Percentiles rank a stretch among this genome's conserved stretches.
These are phyloP conservation scores for Tribolium freemani DNA, from an alignment of 2,888 invertebrate genomes.

Conservation along the genomic window DNA sequence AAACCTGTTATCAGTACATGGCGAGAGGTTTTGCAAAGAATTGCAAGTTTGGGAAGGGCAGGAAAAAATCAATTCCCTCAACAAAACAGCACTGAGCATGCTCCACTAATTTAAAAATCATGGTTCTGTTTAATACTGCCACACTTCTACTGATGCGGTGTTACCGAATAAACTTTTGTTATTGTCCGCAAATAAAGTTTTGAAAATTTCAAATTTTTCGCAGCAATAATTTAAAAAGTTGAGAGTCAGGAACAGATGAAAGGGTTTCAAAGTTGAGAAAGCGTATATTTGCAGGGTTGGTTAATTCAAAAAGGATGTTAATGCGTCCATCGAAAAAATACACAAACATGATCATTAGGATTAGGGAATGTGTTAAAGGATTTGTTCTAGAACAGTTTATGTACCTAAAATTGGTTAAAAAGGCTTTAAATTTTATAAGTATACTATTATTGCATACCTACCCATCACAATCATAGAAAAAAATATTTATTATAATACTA, in stretches of 20 bases:
- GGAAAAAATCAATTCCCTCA: constrained; percentile 61
- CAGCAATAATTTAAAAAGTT: constrained; percentile 24
- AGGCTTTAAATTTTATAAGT: too few relatives aligned
- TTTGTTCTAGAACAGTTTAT: too few relatives aligned
- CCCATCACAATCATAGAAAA: too few relatives aligned
- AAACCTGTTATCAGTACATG: constrained; percentile 59
- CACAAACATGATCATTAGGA: too few relatives aligned
- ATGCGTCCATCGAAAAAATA: not conserved
- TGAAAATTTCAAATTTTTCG: constrained; percentile 10
- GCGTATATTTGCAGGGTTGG: not conserved
- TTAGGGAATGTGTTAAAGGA: too few relatives aligned
- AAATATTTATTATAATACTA: too few relatives aligned
- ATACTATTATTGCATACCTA: too few relatives aligned
- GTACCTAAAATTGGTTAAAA: too few relatives aligned
- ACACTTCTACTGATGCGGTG: constrained; percentile 18
- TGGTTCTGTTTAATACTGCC: constrained; percentile 47
- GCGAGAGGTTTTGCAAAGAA: constrained; percentile 61
- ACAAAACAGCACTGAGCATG: constrained; percentile 56
- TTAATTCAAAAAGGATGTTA: constrained; percentile 2
- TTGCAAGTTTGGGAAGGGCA: constrained; percentile 62
- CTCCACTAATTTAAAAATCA: constrained; percentile 55
- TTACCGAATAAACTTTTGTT: constrained; percentile 24
- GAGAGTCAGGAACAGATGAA: constrained; percentile 7
- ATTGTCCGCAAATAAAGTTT: constrained; percentile 17
- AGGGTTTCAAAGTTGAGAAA: constrained; percentile 22